Evolutionary conservation across 1,140 invertebrate species (phyloP).

Genomic region (Pogonognathellus flavescens): DNA sequence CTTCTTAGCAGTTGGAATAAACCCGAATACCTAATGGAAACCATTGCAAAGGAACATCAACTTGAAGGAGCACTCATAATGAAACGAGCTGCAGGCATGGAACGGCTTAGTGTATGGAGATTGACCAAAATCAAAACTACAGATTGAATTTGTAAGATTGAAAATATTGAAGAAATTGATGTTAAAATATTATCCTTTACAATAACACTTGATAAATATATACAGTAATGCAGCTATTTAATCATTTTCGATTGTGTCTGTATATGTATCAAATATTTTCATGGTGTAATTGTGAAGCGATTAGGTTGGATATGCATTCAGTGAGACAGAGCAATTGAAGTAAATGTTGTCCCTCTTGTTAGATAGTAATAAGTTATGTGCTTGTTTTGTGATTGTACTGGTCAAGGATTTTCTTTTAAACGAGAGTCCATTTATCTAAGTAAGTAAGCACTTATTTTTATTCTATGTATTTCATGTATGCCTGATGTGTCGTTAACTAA

Average conservation of each 20-base stretch:
- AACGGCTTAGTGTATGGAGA: conserved; percentile 78
- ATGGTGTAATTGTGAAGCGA: neutral
- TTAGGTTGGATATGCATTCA: no score
- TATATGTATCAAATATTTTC: neutral
- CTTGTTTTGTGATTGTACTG: neutral
- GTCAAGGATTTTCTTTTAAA: neutral
- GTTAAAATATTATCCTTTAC: no score
- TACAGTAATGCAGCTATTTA: no score
- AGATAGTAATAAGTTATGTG: no score
- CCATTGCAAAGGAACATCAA: conserved; percentile 74
- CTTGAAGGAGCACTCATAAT: conserved; percentile 77
- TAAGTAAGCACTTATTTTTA: no score
- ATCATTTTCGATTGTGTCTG: neutral
- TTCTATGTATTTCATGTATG: no score
- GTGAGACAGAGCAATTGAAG: no score
- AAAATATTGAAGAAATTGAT: no score
- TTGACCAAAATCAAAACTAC: conserved; percentile 70
- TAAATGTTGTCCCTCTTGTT: no score
- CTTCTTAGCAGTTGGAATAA: conserved; percentile 89
- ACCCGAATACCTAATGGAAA: conserved; percentile 78
- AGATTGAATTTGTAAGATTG: neutral
- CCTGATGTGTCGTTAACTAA: neutral
- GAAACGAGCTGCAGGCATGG: conserved; percentile 80
- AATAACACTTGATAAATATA: no score
- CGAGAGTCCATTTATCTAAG: neutral